These are phyloP conservation scores for Neolamprologus tretocephalus DNA, from an alignment of 2,113 vertebrate species.

Conservation along the genomic window DNA sequence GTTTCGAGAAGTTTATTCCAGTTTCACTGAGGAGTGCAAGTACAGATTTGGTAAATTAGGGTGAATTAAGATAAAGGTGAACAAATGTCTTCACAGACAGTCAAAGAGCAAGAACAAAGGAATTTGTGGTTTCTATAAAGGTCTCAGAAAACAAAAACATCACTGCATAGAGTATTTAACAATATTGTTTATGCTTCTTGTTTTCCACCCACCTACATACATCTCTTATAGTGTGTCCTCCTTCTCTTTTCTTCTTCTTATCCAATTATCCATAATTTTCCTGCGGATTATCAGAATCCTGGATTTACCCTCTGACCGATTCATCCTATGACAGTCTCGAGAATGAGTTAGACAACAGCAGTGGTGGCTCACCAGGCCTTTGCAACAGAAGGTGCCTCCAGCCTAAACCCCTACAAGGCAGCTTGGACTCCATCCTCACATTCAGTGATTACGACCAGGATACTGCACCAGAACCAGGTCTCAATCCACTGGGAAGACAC, in stretches of 20 bases:
- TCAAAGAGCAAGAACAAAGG: not conserved
- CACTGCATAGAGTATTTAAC: not conserved
- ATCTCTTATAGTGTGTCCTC: not conserved
- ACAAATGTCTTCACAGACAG: not conserved
- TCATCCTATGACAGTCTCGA: constrained; percentile 94
- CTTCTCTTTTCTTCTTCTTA: not conserved
- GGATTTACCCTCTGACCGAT: constrained; percentile 82
- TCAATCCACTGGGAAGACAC: not conserved
- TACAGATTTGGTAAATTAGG: not conserved
- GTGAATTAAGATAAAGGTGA: not conserved
- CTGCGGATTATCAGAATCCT: constrained; percentile 66
- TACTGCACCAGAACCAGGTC: constrained; percentile 19
- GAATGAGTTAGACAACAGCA: constrained; percentile 77
- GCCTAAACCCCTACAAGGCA: constrained; percentile 76
- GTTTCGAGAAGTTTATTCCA: not conserved
- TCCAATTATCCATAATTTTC: not conserved
- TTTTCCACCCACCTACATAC: not conserved
- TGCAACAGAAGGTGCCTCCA: constrained; percentile 60
- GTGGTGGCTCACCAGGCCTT: constrained; percentile 68
- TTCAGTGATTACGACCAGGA: constrained; percentile 83
- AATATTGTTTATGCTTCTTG: not conserved
- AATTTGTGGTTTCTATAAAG: not conserved
- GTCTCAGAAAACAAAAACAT: not conserved
- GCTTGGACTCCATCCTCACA: constrained; percentile 87
- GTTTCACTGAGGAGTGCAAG: not conserved